A percentile compares a stretch with the other conserved stretches of the same genome.
Conservation (phyloP, 1,140 invertebrate genomes). For the Achatina immaculata region DNA sequence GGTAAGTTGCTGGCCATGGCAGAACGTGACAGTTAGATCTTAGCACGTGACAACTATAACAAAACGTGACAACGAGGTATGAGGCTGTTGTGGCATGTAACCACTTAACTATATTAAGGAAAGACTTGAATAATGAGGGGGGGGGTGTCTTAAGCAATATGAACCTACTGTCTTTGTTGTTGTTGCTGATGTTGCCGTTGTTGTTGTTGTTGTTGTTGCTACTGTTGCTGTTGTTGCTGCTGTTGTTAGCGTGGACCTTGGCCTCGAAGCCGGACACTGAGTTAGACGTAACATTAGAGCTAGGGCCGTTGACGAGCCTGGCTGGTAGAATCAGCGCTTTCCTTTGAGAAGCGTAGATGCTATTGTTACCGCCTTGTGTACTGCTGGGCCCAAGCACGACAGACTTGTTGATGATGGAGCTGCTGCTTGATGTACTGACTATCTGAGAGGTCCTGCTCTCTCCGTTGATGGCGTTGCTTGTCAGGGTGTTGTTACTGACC, state of each 20-base stretch:
- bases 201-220: not conserved
- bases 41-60: no score
- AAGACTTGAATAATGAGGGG: not conserved
- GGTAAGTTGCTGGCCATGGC: no score
- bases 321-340: not conserved
- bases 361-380: not conserved
- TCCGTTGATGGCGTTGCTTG: conserved; percentile 23
- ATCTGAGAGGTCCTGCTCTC: conserved; percentile 4
- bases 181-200: not conserved
- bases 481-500: conserved; percentile 18
- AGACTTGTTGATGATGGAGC: not conserved
- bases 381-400: not conserved
- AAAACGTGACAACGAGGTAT: no score
- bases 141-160: not conserved
- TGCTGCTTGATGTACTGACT: conserved; percentile 15
- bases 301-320: not conserved
- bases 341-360: not conserved
- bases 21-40: no score
- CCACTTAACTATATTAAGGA: not conserved
- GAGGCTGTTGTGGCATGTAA: no score
- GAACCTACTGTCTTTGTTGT: not conserved
- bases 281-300: not conserved
- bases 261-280: not conserved
- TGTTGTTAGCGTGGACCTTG: not conserved
- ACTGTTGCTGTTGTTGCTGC: not conserved